Percentiles rank a stretch among this genome's conserved stretches.
Conservation (phyloP, 2,888 invertebrate species). For the Stenoptilia bipunctidactyla region DNA sequence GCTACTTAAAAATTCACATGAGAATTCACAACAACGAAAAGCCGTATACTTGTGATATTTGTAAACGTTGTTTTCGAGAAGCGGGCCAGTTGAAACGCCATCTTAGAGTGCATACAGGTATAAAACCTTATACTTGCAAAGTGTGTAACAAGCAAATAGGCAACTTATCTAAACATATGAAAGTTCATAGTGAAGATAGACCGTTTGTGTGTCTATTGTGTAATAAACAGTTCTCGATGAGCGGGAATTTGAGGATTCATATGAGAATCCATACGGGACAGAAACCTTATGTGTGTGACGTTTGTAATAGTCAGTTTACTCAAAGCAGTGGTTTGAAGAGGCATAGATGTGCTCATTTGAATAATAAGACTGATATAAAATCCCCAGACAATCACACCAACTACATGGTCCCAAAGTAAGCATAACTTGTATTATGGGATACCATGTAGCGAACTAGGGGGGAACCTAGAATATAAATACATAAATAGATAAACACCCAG, state of each 20-base stretch:
- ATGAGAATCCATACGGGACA: conserved; percentile 35
- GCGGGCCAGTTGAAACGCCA: conserved; percentile 50
- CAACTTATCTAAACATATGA: conserved; percentile 52
- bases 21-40: conserved; percentile 50
- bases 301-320: conserved; percentile 31
- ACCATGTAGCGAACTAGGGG: too few relatives aligned
- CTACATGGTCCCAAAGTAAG: too few relatives aligned
- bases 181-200: conserved; percentile 38
- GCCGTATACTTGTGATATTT: conserved; percentile 44
- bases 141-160: conserved; percentile 57
- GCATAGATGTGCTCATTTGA: conserved; percentile 28
- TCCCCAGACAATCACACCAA: too few relatives aligned
- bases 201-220: conserved; percentile 36
- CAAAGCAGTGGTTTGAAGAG: conserved; percentile 35
- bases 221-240: conserved; percentile 39
- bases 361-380: conserved; percentile 11
- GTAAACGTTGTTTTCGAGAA: conserved; percentile 46
- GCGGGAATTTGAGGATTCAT: conserved; percentile 37
- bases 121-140: conserved; percentile 52
- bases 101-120: conserved; percentile 43
- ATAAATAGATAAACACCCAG: too few relatives aligned
- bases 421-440: too few relatives aligned
- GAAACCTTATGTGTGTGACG: conserved; percentile 29
- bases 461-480: too few relatives aligned
- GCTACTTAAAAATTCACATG: conserved; percentile 57